phyloP scores from a whole-genome alignment of 2,113 vertebrate species.

The Patagioenas fasciata region DNA sequence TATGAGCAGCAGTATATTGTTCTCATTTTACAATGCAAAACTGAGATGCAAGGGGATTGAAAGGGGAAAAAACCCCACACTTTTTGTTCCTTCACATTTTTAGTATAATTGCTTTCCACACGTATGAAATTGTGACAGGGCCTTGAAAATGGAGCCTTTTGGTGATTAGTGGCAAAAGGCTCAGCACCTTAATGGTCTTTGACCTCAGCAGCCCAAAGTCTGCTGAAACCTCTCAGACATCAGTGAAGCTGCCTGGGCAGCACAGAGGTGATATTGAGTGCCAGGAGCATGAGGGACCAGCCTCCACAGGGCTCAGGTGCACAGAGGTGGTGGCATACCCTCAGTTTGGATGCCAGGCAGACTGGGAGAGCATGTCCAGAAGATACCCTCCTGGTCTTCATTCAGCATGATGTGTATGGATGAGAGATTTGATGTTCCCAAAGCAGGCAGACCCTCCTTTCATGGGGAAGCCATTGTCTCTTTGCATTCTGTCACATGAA shows the following conservation, averaged over 20 bases:
- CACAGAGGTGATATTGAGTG: not conserved
- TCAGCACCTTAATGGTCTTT: not conserved
- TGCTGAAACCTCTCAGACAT: not conserved
- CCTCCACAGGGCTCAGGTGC: fast-evolving
- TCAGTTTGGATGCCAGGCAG: not conserved
- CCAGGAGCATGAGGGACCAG: fast-evolving
- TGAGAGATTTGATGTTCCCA: not conserved
- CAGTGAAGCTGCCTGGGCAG: not conserved
- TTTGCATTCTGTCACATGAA: not conserved
- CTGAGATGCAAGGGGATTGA: conserved; percentile 31
- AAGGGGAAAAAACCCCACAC: not conserved
- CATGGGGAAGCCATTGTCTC: not conserved
- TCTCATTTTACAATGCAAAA: conserved; percentile 51
- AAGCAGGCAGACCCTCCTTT: not conserved
- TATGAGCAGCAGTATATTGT: conserved; percentile 24
- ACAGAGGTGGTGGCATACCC: not conserved
- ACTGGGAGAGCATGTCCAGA: not conserved
- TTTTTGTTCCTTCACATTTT: conserved; percentile 16
- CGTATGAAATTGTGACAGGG: not conserved
- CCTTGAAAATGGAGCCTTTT: not conserved
- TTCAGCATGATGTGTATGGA: not conserved
- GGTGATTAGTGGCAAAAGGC: not conserved
- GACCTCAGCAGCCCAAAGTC: not conserved
- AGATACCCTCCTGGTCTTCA: not conserved
- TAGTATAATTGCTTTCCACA: conserved; percentile 1